phyloP scores from a whole-genome alignment of 2,797 vertebrate species.

The Pachyuromys duprasi region DNA sequence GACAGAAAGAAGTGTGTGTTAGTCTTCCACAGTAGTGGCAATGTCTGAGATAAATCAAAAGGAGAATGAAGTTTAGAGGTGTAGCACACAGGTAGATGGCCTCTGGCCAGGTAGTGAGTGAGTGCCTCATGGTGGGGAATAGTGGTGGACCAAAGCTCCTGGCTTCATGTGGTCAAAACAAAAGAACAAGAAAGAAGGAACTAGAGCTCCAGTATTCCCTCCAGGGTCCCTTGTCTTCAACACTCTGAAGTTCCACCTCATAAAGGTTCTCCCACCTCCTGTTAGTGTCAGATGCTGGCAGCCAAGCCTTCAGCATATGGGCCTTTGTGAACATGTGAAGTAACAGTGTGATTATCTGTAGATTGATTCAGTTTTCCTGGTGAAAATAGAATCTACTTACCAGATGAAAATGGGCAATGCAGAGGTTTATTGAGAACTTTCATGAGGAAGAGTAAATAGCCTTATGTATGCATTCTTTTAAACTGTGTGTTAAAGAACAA shows the following conservation, averaged over 20 bases:
- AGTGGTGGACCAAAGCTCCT: background rate
- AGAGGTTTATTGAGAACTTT: conserved; percentile 24
- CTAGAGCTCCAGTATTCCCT: background rate
- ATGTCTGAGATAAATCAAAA: background rate
- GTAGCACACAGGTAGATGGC: background rate
- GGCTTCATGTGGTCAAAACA: background rate
- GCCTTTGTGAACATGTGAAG: background rate
- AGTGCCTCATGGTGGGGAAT: background rate
- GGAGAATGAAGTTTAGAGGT: background rate
- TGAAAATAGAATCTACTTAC: conserved; percentile 32
- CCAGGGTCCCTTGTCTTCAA: background rate
- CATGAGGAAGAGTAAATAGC: background rate
- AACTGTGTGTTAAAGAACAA: background rate
- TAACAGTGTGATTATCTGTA: background rate
- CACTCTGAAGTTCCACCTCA: background rate
- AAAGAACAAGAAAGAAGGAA: background rate
- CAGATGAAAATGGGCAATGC: background rate
- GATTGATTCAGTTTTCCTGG: background rate
- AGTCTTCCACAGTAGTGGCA: background rate
- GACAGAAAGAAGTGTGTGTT: background rate
- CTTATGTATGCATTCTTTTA: conserved; percentile 3
- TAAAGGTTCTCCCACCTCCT: background rate
- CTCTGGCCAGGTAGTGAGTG: background rate
- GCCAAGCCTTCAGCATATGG: background rate
- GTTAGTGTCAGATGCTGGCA: background rate